Percentiles rank a stretch among this genome's conserved stretches.
phyloP scores from a whole-genome alignment of 1,140 invertebrate species.

The Pseudobourletiella spinata region DNA sequence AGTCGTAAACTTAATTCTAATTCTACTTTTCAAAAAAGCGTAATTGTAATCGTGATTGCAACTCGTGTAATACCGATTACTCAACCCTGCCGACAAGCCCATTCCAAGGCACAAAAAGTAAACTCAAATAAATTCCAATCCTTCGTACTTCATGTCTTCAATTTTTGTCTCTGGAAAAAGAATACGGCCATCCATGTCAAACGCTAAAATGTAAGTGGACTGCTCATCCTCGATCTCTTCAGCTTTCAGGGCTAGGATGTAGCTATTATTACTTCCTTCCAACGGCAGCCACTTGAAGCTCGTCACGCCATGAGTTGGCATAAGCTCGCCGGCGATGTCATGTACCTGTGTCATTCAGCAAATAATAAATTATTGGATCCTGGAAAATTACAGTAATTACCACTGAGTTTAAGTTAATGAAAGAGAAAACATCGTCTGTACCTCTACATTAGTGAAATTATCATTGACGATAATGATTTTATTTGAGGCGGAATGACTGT shows the following conservation, averaged over 20 bases:
- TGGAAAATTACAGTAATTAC: background rate
- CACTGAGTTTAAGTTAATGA: background rate
- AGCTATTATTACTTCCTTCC: conserved; percentile 62
- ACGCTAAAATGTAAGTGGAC: conserved; percentile 80
- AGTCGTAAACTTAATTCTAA: no score
- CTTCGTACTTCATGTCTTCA: conserved; percentile 89
- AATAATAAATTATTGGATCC: background rate
- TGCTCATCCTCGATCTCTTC: conserved; percentile 73
- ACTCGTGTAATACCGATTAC: no score
- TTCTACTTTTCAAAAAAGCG: no score
- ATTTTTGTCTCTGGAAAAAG: conserved; percentile 75
- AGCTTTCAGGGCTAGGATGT: conserved; percentile 88
- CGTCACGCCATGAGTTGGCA: conserved; percentile 82
- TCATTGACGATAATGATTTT: conserved; percentile 75
- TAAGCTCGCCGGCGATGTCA: conserved; percentile 50
- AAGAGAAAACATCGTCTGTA: conserved; percentile 35
- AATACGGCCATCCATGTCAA: conserved; percentile 71
- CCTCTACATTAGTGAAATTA: conserved; percentile 62
- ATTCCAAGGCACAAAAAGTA: no score
- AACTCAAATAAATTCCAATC: conserved; percentile 93
- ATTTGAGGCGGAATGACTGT: conserved; percentile 83
- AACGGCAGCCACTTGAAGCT: conserved; percentile 93
- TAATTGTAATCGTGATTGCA: no score
- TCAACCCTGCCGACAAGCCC: no score
- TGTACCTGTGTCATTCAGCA: background rate